Evolutionary conservation across 2,888 invertebrate species (phyloP), one percentile per base, ranked within the genome.

Genomic region (Conchocele bisecta): DNA sequence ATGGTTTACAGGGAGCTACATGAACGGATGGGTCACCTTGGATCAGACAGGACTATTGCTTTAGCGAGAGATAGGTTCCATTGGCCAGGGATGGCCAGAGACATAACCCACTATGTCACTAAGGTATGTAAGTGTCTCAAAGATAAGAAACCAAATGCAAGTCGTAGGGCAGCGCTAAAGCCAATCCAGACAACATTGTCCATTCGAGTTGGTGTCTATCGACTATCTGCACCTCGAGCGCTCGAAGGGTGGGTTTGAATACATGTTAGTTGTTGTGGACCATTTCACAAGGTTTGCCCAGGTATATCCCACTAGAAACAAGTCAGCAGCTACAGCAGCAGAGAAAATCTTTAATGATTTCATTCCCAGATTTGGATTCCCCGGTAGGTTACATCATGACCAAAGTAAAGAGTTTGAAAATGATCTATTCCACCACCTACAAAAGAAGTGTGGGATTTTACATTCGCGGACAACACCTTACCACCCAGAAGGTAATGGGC

Each of bases 371-470:
- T 79, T 72, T 65, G 75, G 79, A 15, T 72, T 61, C 22, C 79
- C 79, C 7, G 42, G 42, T 0, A 59, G 53, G 31, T 22, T 79
- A 13, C 76, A 79, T 33, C 74, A 74, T 39, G 74, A 77, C 41
- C 76, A 77, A 53, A 69, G 79, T 13, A 29, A 50, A 17, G 74
- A 79, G 39, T 79, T 79, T 57, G 76, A 79, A 51, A 77, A 77
- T 50, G 29, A 60, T 9, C 44, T 79, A 6, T 76, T 79, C 37
- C 17, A 37, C 3, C 51, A 58, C n/a, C 42, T 75, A n/a, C 70
- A 75, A 22, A 65, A 70, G 42, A 37, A 51, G 3, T 50, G 57
- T 48, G 60, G 63, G 0, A 65, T 75, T n/a, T n/a, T 26, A 1
- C 51, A 35, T 13, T 71, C 68, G 11, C 33, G 75, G 13, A 78